Base-by-base conservation (phyloP, 2,797 vertebrate species). In the Amblyopsis hoosieri region DNA sequence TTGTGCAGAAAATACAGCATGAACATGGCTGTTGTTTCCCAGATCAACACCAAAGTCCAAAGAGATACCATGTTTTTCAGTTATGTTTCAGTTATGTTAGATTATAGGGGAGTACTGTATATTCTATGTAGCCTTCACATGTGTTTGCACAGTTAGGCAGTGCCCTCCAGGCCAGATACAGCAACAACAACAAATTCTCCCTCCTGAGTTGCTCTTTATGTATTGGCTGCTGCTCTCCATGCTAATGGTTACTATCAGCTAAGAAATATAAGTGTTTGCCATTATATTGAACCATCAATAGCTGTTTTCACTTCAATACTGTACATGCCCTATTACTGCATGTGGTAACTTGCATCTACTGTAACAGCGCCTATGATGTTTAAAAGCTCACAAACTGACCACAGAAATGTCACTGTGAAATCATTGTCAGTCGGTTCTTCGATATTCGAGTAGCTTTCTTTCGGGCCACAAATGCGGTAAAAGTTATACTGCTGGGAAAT, bases 11-110 rank as follows among this genome's bases (percentile, higher is more conserved):
- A 76, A 84, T 85, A 76, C 64, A 60, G 82, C 52, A 74, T 89
- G 88, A 88, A 88, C 23, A 29, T 91, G 84, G 87, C 87, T 90
- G 86, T 86, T 82, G 86, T 89, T 86, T 80, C 66, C 82, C 82
- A 84, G 88, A 91, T 89, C 87, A 90, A 75, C 72, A 76, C 77
- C 73, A 7, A 80, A 69, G 74, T 82, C 84, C 88, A 85, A 83
- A 85, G 76, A 79, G 80, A 82, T 74, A 82, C 58, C 58, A 14
- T 10, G 9, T 54, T 66, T 74, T 74, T 74, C 68, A 64, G 62
- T 62, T 48, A 42, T 62, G 61, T 69, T 85, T 88, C 88, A 83
- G 91, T 93, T 88, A 85, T 83, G 77, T 87, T 90, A 83, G 87
- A 90, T 86, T 85, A 81, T 76, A 86, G 23, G 23, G 23, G 23